Base-by-base conservation (phyloP, 2,888 invertebrate species). In the Hirtodrosophila trivittata region DNA sequence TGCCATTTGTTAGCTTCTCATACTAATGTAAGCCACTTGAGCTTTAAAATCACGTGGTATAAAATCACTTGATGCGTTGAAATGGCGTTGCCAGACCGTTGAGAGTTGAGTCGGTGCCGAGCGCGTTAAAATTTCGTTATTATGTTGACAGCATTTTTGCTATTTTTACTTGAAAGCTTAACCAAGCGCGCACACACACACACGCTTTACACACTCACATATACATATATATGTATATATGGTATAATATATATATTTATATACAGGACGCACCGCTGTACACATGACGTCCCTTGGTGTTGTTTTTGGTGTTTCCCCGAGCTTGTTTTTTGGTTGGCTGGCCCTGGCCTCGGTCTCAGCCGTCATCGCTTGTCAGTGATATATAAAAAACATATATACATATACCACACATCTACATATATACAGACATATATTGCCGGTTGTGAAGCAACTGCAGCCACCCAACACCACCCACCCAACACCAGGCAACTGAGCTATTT, bases 131-230 rank as follows among this genome's bases (percentile, higher is more conserved):
- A 82, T 74, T 83, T 83, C 82, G 82, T 83, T 83, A 87, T 83
- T 83, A 83, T 83, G 82, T 87, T 87, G 82, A 83, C 82, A 85
- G 87, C 70, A 82, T 73, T 85, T 87, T 85, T 83, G 80, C 85
- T 85, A 78, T 87, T 87, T 87, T 83, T 85, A 85, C 80, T 83
- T 67, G 86, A 86, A 86, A 86, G 86, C 80, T 81, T 86, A 81
- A 86, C 81, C 86, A 81, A 80, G 84, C 77, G 70, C 66, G 39
- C 63, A 56, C 30, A 57, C 58, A 75, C 55, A 65, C 37, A 41
- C 39, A 42, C n/a, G n/a, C n/a, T n/a, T n/a, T n/a, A n/a, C 37
- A 52, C 41, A 41, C 54, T 39, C 45, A 38, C 30, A 26, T 49
- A 16, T 10, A 7, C 28, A 39, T 21, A 42, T 25, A 38, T 38